phyloP scores from a whole-genome alignment of 2,888 invertebrate genomes.

The Tolmerus cingulatus region DNA sequence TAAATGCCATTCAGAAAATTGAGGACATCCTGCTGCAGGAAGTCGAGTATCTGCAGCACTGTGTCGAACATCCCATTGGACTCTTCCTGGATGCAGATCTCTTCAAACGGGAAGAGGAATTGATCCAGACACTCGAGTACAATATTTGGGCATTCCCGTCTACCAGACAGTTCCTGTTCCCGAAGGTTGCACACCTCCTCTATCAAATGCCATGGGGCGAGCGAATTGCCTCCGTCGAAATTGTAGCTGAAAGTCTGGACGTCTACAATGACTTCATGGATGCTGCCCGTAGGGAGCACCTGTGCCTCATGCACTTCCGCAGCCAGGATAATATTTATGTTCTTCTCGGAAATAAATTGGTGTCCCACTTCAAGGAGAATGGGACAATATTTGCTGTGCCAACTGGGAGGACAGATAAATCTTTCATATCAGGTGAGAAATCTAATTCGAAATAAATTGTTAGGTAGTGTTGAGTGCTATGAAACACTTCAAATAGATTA shows the following conservation, averaged over 20 bases:
- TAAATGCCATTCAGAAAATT: constrained; percentile 54
- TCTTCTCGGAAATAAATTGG: constrained; percentile 59
- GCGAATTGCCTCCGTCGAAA: constrained; percentile 61
- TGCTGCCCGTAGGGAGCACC: constrained; percentile 58
- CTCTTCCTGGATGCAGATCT: constrained; percentile 59
- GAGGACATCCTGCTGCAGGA: constrained; percentile 61
- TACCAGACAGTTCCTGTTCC: constrained; percentile 55
- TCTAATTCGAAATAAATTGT: neutral
- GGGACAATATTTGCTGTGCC: constrained; percentile 61
- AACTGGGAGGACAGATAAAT: constrained; percentile 56
- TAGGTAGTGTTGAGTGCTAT: neutral
- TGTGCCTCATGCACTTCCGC: constrained; percentile 62
- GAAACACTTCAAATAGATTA: neutral
- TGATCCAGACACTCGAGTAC: constrained; percentile 59
- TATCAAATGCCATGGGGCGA: constrained; percentile 63
- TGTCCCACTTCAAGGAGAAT: constrained; percentile 58
- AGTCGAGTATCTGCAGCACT: constrained; percentile 60
- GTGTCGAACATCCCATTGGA: constrained; percentile 59
- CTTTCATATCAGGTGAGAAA: constrained; percentile 56
- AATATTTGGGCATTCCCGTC: constrained; percentile 62
- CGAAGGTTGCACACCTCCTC: constrained; percentile 60
- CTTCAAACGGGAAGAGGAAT: constrained; percentile 55
- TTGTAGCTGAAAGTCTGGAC: constrained; percentile 57
- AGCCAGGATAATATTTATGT: constrained; percentile 60
- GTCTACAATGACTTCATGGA: constrained; percentile 62